phyloP scores from a whole-genome alignment of 2,113 vertebrate species.

The Promerops cafer region DNA sequence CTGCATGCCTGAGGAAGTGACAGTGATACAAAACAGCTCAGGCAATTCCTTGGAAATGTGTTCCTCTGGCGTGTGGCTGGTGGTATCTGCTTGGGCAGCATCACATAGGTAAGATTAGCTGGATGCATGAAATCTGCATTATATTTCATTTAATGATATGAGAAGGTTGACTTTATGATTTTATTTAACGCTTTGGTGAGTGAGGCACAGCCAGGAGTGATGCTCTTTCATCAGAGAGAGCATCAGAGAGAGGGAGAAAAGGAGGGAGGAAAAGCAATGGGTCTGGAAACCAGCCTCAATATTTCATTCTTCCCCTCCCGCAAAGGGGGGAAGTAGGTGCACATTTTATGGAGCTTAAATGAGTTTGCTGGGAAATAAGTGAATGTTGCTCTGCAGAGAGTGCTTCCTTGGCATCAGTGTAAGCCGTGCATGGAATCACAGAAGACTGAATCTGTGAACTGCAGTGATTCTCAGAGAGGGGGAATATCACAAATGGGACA shows the following conservation, averaged over 20 bases:
- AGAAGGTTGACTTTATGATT: not conserved
- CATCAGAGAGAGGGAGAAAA: no score
- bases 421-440: not conserved
- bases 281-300: not conserved
- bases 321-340: not conserved
- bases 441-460: not conserved
- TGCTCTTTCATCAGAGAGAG: not conserved
- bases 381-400: not conserved
- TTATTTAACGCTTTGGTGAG: not conserved
- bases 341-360: not conserved
- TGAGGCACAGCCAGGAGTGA: not conserved
- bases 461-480: not conserved
- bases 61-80: not conserved
- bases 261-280: not conserved
- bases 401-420: not conserved
- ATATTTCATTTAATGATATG: not conserved
- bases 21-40: not conserved
- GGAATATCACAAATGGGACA: not conserved
- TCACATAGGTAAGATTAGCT: not conserved
- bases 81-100: not conserved
- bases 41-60: not conserved
- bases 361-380: conserved; percentile 4
- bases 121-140: not conserved
- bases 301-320: not conserved
- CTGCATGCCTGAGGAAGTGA: not conserved